A percentile compares a stretch with the other conserved stretches of the same genome.
phyloP scores from a whole-genome alignment of 2,797 vertebrate species.

The Graptemys geographica region DNA sequence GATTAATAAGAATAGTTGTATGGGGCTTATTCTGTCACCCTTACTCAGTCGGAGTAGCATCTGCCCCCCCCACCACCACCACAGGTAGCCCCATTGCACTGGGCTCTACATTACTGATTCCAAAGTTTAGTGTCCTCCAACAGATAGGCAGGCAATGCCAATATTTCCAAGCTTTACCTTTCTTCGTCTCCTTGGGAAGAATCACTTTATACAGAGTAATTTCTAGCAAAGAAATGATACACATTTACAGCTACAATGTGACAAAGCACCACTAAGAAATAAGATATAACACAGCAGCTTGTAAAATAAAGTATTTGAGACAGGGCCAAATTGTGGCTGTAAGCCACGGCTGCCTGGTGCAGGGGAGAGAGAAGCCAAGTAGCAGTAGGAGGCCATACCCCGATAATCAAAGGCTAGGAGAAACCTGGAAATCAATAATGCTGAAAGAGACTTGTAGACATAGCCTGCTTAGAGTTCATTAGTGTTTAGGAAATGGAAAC shows the following conservation, averaged over 20 bases:
- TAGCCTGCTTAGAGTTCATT: neutral
- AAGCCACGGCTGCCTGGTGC: neutral
- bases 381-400: neutral
- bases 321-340: neutral
- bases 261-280: neutral
- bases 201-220: neutral
- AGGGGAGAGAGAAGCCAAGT: neutral
- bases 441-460: neutral
- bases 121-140: neutral
- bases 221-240: neutral
- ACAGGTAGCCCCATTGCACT: neutral
- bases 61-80: too few species aligned
- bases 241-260: too few species aligned
- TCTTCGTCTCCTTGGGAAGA: neutral
- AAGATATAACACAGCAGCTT: neutral
- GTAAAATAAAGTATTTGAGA: neutral
- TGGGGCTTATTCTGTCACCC: neutral
- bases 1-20: neutral
- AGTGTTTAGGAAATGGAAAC: neutral
- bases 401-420: neutral
- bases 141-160: neutral
- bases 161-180: neutral
- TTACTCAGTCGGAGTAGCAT: neutral
- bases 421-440: constrained; percentile 27
- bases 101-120: neutral